Base-by-base conservation (phyloP, 2,888 invertebrate genomes). In the Caenorhabditis zanzibari region DNA sequence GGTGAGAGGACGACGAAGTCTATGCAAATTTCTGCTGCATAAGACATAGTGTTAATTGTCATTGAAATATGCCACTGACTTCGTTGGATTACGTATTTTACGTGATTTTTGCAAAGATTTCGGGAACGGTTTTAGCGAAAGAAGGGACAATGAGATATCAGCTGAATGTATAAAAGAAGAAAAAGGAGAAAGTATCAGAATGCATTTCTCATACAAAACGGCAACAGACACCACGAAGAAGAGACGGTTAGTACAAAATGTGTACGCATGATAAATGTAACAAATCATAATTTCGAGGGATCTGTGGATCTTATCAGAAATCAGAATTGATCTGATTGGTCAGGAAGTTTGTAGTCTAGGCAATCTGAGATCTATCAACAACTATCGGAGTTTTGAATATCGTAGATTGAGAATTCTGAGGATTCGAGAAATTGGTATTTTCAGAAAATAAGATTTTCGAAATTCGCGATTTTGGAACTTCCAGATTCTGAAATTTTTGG, bases 31-130 rank as follows among this genome's bases (percentile, higher is more conserved):
- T 26, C 24, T 63, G 47, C 24, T 63, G 47, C 75, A 76, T 32
- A 66, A 66, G 59, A 59, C 75, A 76, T 12, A 56, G 14, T 32
- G 16, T 28, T 1, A 12, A 54, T 47, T 61, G 52, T 61, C 64
- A 41, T 38, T 28, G 56, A 58, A 49, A 66, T 32, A 54, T 28
- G 49, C 44, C 32, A 5, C 28, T n/a, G 38, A 26, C n/a, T 56
- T 12, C 26, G 54, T 54, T 54, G 54, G 26, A 28, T 63, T 61
- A 63, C 52, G 63, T 44, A 61, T 28, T 71, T 71, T 77, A 77
- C 77, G 77, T 77, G 77, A 77, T 71, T 71, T 77, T 77, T 77
- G 68, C 63, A 71, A 77, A 41, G 28, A 77, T 63, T 71, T 52
- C 77, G 77, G 69, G 68, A 77, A 71, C 77, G 32, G 69, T 68